A percentile compares a stretch with the other conserved stretches of the same genome.
These are phyloP conservation scores for Megalurothrips usitatus DNA, from an alignment of 2,888 invertebrate genomes.

Conservation along the genomic window DNA sequence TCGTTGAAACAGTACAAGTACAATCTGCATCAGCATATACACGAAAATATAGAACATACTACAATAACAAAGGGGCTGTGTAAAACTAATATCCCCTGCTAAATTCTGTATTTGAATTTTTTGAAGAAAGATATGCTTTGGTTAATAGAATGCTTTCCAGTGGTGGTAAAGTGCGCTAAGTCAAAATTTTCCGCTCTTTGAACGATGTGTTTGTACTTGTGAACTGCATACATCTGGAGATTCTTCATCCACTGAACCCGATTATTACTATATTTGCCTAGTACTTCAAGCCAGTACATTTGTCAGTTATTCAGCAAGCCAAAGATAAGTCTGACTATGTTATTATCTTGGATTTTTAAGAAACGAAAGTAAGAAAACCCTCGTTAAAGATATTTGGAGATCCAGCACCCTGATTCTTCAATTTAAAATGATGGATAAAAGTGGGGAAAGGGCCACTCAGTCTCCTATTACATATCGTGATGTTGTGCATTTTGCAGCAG, in stretches of 20 bases:
- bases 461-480: slow-evolving; percentile 21
- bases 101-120: slow-evolving; percentile 1
- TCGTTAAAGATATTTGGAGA: neutral
- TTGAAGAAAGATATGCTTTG: slow-evolving; percentile 9
- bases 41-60: slow-evolving; percentile 12
- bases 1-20: neutral
- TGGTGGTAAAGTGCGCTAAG: neutral
- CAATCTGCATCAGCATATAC: neutral
- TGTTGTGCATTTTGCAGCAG: slow-evolving; percentile 5
- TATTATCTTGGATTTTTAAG: neutral
- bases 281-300: neutral
- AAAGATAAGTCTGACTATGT: neutral
- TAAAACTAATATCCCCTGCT: neutral
- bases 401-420: slow-evolving; percentile 13
- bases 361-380: neutral
- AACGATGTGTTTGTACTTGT: neutral
- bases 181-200: neutral
- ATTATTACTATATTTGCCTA: neutral
- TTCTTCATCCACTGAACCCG: neutral
- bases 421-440: slow-evolving; percentile 14
- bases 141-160: neutral
- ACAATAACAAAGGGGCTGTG: neutral
- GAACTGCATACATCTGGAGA: neutral
- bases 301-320: neutral
- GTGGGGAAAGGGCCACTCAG: slow-evolving; percentile 12